phyloP scores from a whole-genome alignment of 1,140 invertebrate species.

The Dufourea novaeangliae region DNA sequence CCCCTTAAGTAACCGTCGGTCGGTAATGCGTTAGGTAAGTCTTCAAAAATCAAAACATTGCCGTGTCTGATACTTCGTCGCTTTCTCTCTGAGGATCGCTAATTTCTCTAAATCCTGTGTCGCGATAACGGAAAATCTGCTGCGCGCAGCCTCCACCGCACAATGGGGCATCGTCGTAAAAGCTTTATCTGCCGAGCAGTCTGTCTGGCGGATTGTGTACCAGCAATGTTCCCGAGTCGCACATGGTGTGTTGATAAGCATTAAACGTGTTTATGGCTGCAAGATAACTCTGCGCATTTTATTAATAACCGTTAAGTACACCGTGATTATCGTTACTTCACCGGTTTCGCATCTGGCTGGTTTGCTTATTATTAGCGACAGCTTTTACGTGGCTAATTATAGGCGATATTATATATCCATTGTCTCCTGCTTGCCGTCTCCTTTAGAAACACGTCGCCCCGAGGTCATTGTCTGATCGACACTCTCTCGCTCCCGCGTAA shows the following conservation, averaged over 20 bases:
- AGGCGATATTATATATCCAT: constrained; percentile 64
- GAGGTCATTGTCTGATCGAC: constrained; percentile 65
- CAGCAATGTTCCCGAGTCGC: constrained; percentile 40
- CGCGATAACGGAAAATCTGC: constrained; percentile 44
- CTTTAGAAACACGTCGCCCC: constrained; percentile 45
- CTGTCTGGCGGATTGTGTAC: constrained; percentile 40
- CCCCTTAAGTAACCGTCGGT: no score
- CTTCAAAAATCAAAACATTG: no score
- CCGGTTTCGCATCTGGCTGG: constrained; percentile 54
- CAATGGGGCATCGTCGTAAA: constrained; percentile 19
- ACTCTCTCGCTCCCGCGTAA: constrained; percentile 5
- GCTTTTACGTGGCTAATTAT: constrained; percentile 60
- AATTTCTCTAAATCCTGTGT: constrained; percentile 21
- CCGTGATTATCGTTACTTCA: constrained; percentile 57
- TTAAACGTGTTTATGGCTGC: constrained; percentile 44
- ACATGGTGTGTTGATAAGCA: constrained; percentile 59
- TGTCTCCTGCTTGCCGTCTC: constrained; percentile 49
- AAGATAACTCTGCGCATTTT: constrained; percentile 62
- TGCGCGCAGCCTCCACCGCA: constrained; percentile 27
- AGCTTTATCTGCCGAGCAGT: constrained; percentile 32
- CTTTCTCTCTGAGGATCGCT: neutral
- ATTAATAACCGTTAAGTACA: constrained; percentile 66
- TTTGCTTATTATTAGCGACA: constrained; percentile 60
- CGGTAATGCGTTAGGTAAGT: no score
- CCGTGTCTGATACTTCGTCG: neutral